Evolutionary conservation across 2,888 invertebrate genomes (phyloP).

Genomic region (Eumerus sabulonum): DNA sequence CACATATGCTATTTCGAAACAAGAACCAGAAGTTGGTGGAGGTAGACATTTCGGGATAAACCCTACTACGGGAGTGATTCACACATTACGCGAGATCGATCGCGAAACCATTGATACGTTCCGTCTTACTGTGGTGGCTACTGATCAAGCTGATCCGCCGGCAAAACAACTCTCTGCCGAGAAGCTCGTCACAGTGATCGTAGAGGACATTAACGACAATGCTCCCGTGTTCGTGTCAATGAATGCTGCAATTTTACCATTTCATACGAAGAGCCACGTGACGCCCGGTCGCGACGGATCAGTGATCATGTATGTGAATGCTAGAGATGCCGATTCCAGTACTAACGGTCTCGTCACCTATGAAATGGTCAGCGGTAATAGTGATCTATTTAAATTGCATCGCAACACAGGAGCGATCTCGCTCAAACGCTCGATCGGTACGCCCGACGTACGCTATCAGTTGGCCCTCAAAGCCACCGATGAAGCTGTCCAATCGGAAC

Average conservation of each 20-base stretch:
- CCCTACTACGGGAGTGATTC: conserved; percentile 91
- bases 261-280: conserved; percentile 70
- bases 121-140: conserved; percentile 92
- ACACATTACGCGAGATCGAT: conserved; percentile 92
- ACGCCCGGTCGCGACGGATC: conserved; percentile 81
- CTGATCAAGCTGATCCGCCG: conserved; percentile 90
- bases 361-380: conserved; percentile 88
- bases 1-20: conserved; percentile 90
- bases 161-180: conserved; percentile 89
- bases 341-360: conserved; percentile 96
- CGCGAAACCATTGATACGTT: conserved; percentile 94
- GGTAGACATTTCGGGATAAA: conserved; percentile 92
- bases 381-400: conserved; percentile 89
- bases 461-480: conserved; percentile 93
- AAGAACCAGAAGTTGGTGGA: conserved; percentile 87
- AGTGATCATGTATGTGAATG: conserved; percentile 88
- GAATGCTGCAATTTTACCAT: conserved; percentile 91
- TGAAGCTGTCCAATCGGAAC: conserved; percentile 93
- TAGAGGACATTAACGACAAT: conserved; percentile 96
- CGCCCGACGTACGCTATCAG: conserved; percentile 87
- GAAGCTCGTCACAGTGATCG: conserved; percentile 94
- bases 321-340: conserved; percentile 93
- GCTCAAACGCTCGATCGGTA: conserved; percentile 82
- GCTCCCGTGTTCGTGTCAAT: conserved; percentile 94
- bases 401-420: conserved; percentile 88